These are phyloP conservation scores for Orchesella cincta DNA, from an alignment of 1,140 invertebrate species.

Conservation along the genomic window DNA sequence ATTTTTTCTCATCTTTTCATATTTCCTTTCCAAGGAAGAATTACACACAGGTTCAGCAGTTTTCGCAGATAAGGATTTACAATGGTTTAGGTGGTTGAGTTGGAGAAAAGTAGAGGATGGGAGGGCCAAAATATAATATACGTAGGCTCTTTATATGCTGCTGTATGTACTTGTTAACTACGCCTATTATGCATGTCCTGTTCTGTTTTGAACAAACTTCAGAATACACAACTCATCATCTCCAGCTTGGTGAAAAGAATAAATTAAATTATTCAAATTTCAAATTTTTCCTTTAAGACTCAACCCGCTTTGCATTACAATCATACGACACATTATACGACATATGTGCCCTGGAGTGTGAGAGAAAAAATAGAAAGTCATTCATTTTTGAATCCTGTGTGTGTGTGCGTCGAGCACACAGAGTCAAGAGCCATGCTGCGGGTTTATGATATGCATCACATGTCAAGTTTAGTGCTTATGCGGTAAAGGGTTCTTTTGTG, in stretches of 20 bases:
- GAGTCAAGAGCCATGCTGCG: neutral
- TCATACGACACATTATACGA: constrained; percentile 11
- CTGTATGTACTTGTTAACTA: constrained; percentile 20
- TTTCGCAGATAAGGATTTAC: constrained; percentile 16
- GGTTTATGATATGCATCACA: too few relatives aligned
- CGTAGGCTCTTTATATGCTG: neutral
- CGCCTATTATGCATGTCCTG: constrained; percentile 22
- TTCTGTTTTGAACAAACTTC: constrained; percentile 23
- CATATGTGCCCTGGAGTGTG: constrained; percentile 2
- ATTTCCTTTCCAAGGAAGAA: constrained; percentile 22
- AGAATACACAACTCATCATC: constrained; percentile 29
- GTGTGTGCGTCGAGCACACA: neutral
- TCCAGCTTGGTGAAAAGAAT: constrained; percentile 24
- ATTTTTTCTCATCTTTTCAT: constrained; percentile 22
- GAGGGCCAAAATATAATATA: neutral
- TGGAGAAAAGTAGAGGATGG: constrained; percentile 9
- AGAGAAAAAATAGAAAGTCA: constrained; percentile 6
- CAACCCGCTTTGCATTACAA: neutral
- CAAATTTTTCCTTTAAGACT: constrained; percentile 17
- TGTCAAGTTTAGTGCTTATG: too few relatives aligned
- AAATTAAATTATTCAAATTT: constrained; percentile 30
- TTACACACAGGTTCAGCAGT: constrained; percentile 17
- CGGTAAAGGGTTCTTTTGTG: constrained; percentile 3
- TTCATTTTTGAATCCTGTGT: neutral
- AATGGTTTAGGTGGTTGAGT: constrained; percentile 5